phyloP scores from a whole-genome alignment of 1,140 invertebrate genomes.

The Tetraneura akinire region DNA sequence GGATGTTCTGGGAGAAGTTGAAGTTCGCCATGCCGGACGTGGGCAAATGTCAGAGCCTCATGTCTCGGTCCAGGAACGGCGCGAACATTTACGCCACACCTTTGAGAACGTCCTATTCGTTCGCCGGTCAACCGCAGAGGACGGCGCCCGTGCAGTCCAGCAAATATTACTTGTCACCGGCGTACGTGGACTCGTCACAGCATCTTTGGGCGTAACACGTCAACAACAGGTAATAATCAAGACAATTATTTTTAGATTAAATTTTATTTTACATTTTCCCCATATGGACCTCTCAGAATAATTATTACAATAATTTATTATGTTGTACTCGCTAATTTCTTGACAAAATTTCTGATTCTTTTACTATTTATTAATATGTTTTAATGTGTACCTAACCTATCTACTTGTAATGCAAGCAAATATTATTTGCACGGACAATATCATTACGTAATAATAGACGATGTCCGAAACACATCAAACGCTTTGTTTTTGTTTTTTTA shows the following conservation, averaged over 20 bases:
- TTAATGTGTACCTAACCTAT: no score
- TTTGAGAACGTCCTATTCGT: constrained; percentile 35
- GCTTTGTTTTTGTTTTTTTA: no score
- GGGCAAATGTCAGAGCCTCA: constrained; percentile 79
- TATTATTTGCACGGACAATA: no score
- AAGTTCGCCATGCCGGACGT: constrained; percentile 86
- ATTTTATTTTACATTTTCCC: no score
- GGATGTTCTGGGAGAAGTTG: constrained; percentile 92
- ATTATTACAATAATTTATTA: no score
- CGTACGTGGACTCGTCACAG: constrained; percentile 40
- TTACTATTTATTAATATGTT: no score
- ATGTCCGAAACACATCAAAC: no score
- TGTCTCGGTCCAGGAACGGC: constrained; percentile 70
- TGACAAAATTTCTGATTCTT: no score
- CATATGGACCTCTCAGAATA: no score
- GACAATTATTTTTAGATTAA: no score
- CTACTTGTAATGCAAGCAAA: no score
- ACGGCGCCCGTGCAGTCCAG: constrained; percentile 34
- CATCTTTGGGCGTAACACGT: constrained; percentile 39
- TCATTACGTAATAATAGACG: background rate
- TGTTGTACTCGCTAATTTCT: no score
- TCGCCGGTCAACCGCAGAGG: constrained; percentile 12
- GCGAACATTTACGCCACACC: constrained; percentile 50
- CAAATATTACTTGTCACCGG: constrained; percentile 36
- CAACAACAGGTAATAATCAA: background rate